Conservation (phyloP, 2,797 vertebrate species). For the Propithecus perrieri region DNA sequence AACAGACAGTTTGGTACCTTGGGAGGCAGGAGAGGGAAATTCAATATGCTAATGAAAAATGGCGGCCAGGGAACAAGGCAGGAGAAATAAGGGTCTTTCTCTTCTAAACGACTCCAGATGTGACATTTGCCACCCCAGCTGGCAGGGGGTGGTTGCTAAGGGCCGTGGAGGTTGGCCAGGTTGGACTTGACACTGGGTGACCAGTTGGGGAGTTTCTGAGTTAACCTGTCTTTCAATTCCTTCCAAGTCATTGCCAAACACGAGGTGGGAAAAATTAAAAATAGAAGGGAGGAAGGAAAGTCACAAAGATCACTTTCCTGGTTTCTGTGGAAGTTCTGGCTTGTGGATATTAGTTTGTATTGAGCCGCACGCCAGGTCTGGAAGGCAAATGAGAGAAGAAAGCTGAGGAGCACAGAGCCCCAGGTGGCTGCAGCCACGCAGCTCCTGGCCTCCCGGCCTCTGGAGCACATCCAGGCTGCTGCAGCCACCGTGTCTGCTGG, state of each 20-base stretch:
- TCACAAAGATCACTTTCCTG: background rate
- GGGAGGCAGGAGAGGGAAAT: background rate
- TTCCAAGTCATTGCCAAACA: background rate
- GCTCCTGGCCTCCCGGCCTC: background rate
- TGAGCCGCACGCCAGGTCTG: background rate
- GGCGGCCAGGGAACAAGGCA: background rate
- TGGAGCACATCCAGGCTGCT: background rate
- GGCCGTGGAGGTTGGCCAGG: background rate
- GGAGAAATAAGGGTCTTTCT: background rate
- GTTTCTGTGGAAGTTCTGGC: too few species aligned
- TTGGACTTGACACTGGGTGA: background rate
- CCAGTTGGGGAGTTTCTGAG: background rate
- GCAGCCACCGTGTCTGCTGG: accelerated
- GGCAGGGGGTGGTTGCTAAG: too few species aligned
- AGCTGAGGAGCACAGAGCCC: background rate
- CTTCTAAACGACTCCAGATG: background rate
- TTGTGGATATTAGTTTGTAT: background rate
- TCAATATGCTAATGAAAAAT: background rate
- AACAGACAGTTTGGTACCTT: background rate
- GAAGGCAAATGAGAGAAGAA: background rate
- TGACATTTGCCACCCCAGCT: background rate
- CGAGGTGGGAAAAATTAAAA: background rate
- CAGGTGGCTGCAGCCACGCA: background rate
- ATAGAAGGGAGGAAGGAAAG: background rate
- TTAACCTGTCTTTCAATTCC: background rate